A percentile compares a stretch with the other conserved stretches of the same genome.
phyloP scores from a whole-genome alignment of 2,797 vertebrate genomes.

The Hoplostethus atlanticus region DNA sequence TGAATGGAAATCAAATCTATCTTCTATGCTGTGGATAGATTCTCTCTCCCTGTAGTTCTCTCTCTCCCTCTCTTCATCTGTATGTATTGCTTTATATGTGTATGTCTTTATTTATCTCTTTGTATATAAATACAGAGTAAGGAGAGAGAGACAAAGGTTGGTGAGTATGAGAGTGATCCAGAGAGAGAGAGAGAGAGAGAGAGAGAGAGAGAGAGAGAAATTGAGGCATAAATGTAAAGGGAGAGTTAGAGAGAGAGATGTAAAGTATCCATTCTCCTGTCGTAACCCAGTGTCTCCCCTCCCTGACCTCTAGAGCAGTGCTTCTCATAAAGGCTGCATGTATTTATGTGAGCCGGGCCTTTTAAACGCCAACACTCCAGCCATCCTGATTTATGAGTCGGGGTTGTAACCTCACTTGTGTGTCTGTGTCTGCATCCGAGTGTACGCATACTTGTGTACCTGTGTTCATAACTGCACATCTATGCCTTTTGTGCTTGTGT shows the following conservation, averaged over 20 bases:
- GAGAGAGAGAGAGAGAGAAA: neutral
- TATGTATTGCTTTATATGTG: neutral
- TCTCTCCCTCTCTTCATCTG: neutral
- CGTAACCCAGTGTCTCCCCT: conserved; percentile 28
- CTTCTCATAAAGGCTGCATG: conserved; percentile 49
- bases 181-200: conserved; percentile 2
- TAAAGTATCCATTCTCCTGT: conserved; percentile 36
- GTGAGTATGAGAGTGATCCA: neutral
- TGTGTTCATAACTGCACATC: neutral
- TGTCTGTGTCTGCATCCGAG: conserved; percentile 1
- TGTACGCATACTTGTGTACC: neutral
- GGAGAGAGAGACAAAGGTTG: neutral
- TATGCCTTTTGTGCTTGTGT: conserved; percentile 6
- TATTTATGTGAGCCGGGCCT: conserved; percentile 48
- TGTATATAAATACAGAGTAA: neutral
- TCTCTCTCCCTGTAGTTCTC: neutral
- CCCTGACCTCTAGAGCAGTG: conserved; percentile 46
- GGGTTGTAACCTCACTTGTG: conserved; percentile 40
- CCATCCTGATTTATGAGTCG: conserved; percentile 57
- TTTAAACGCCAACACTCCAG: conserved; percentile 43
- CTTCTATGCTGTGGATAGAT: neutral
- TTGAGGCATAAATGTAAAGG: neutral
- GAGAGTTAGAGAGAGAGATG: conserved; percentile 9
- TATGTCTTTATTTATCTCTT: neutral
- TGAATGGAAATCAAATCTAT: neutral